Evolutionary conservation across 2,888 invertebrate genomes (phyloP), one percentile per base, ranked within the genome.

Genomic region (Congeria kusceri): DNA sequence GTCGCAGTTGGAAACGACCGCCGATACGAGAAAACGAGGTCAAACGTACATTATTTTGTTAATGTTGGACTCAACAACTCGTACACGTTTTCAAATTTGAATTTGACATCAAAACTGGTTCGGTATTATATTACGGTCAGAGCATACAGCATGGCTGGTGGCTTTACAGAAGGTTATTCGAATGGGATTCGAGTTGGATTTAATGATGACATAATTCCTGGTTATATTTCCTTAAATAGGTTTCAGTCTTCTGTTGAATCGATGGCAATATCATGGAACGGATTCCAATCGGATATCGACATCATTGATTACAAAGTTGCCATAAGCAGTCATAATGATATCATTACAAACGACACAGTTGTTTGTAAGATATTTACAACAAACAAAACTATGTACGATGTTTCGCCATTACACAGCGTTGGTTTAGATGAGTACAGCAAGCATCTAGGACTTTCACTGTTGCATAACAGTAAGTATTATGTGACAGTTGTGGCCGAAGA

Each of bases 1-100:
- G 86, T 90, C 18, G 89, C 90, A 11, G 71, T 90, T 29, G 90
- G 91, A 47, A 88, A 86, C 47, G 88, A 90, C 74, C 64, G 86
- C 18, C 77, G 89, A 11, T 88, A 85, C 80, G 68, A 70, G 9
- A 80, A 80, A 59, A 87, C 87, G 1, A 77, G 87, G 44, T 72
- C 84, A 11, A 89, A 90, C 72, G 80, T 90, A 2, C 85, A 87
- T 58, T 85, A 74, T 53, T 91, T 86, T 70, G 75, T 81, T 1
- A 73, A 88, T 62, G 88, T 90, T n/a, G 89, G 90, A 9, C 70
- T 87, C 1, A 87, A 89, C 57, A 87, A 73, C 27, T 81, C 82
- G 9, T 80, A 83, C 62, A 87, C 88, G 0, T 89, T 89, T 62
- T 69, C 61, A 39, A 68, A 86, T 53, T 63, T 91, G 29, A 87